A percentile compares a stretch with the other conserved stretches of the same genome.
phyloP scores from a whole-genome alignment of 2,113 vertebrate species.

The Callipepla californica region DNA sequence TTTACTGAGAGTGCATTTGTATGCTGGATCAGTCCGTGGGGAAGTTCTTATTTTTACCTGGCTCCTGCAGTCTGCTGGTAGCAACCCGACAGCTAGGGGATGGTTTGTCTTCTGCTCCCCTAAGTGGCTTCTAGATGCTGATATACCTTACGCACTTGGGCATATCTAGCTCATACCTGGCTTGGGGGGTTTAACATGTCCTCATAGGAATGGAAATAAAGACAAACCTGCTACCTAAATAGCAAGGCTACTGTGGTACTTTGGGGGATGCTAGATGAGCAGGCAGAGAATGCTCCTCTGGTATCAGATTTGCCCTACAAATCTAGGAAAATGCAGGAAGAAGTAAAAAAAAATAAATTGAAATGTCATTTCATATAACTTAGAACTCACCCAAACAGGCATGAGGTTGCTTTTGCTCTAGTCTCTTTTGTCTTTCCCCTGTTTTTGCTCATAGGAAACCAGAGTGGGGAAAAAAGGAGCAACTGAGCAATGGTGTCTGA shows the following conservation, averaged over 20 bases:
- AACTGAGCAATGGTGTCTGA: not conserved
- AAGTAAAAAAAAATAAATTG: not conserved
- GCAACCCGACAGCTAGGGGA: not conserved
- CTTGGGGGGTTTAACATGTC: not conserved
- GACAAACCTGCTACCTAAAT: not conserved
- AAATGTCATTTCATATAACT: not conserved
- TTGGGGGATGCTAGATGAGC: not conserved
- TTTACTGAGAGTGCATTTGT: not conserved
- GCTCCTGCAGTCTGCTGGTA: not conserved
- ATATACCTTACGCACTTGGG: not conserved
- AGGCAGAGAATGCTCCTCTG: not conserved
- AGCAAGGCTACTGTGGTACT: not conserved
- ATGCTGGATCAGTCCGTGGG: not conserved
- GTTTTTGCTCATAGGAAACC: not conserved
- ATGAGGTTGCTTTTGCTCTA: not conserved
- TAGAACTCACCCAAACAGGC: not conserved
- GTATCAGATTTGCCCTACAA: not conserved
- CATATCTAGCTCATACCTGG: not conserved
- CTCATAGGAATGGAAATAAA: not conserved
- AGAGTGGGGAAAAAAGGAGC: not conserved
- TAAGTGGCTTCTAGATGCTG: not conserved
- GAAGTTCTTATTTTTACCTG: not conserved
- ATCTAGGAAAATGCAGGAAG: not conserved
- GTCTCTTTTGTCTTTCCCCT: not conserved
- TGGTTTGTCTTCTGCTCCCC: not conserved